phyloP scores from a whole-genome alignment of 2,113 vertebrate genomes.

The Cygnus atratus region DNA sequence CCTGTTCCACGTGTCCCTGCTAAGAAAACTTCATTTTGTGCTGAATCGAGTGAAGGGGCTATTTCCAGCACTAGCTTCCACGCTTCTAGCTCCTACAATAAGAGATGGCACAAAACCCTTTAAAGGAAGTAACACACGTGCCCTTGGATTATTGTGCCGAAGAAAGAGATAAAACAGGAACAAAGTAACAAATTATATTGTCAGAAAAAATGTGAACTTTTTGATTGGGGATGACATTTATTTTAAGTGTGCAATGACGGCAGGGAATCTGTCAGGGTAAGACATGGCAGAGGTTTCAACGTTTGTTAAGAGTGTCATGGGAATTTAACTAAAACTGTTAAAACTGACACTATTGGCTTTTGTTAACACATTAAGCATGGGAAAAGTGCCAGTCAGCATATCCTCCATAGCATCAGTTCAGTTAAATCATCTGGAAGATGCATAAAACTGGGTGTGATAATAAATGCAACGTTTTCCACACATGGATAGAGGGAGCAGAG shows the following conservation, averaged over 20 bases:
- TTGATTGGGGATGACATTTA: slow-evolving; percentile 86
- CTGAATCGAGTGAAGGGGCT: neutral
- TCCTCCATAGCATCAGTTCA: slow-evolving; percentile 79
- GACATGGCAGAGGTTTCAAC: slow-evolving; percentile 87
- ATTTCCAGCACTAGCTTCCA: neutral
- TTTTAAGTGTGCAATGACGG: slow-evolving; percentile 86
- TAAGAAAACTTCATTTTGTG: neutral
- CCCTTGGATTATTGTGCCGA: slow-evolving; percentile 20
- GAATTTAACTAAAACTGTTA: slow-evolving; percentile 90
- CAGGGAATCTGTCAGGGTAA: slow-evolving; percentile 87
- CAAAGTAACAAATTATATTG: slow-evolving; percentile 86
- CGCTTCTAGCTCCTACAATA: neutral
- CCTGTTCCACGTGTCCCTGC: neutral
- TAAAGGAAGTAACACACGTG: slow-evolving; percentile 39
- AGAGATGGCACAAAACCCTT: slow-evolving; percentile 42
- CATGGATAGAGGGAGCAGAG: slow-evolving; percentile 44
- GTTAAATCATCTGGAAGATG: slow-evolving; percentile 84
- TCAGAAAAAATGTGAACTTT: slow-evolving; percentile 85
- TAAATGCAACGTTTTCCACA: slow-evolving; percentile 65
- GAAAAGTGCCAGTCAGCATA: slow-evolving; percentile 95
- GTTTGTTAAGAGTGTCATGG: slow-evolving; percentile 88
- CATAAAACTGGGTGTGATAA: slow-evolving; percentile 77
- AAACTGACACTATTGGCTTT: slow-evolving; percentile 92
- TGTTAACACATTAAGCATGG: slow-evolving; percentile 91
- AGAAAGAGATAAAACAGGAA: slow-evolving; percentile 77